Evolutionary conservation across 1,140 invertebrate genomes (phyloP).

Genomic region (Ceratitis capitata): DNA sequence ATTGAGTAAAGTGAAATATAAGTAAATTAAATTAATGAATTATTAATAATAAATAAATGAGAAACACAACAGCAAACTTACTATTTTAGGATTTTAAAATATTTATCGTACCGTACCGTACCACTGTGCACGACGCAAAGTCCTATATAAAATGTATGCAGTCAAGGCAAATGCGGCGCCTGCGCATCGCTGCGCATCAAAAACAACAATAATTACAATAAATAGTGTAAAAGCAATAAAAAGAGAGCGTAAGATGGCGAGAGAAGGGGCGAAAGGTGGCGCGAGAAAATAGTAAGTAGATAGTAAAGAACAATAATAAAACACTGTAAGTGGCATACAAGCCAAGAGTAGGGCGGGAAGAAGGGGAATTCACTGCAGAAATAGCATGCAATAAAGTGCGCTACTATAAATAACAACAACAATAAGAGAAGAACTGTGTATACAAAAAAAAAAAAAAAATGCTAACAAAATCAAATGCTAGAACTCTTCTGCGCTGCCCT

Average conservation of each 20-base stretch:
- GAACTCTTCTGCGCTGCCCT: neutral
- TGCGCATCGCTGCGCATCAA: constrained; percentile 28
- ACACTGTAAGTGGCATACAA: neutral
- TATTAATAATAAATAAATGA: too few species aligned
- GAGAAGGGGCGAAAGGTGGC: neutral
- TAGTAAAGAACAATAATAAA: constrained; percentile 1
- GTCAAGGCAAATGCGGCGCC: neutral
- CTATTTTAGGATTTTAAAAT: too few species aligned
- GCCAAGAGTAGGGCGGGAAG: neutral
- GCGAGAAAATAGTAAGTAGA: neutral
- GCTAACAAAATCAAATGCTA: neutral
- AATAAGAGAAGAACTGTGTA: neutral
- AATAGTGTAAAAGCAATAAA: neutral
- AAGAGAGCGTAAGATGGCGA: neutral
- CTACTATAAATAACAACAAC: neutral
- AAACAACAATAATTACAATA: constrained; percentile 7
- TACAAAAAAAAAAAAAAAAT: too few species aligned
- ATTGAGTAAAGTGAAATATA: too few species aligned
- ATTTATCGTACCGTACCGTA: neutral
- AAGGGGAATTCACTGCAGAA: neutral
- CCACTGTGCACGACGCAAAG: neutral
- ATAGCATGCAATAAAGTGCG: neutral
- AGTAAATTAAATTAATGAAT: too few species aligned
- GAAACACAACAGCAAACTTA: too few species aligned
- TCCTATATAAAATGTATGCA: neutral